phyloP scores from a whole-genome alignment of 2,113 vertebrate species.

The Pteropus alecto region DNA sequence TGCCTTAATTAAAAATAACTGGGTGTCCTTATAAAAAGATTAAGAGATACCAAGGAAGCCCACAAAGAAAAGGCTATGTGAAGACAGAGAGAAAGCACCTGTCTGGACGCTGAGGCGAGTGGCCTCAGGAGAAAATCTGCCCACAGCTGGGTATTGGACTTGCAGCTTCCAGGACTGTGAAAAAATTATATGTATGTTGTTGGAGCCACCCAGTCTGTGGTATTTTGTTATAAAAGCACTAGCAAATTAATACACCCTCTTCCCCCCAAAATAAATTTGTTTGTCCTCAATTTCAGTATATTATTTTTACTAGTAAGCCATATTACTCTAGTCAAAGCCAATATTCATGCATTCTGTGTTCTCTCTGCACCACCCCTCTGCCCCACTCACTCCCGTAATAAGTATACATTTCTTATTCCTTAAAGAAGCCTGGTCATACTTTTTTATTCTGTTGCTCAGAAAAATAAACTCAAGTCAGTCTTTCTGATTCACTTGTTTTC shows the following conservation, averaged over 20 bases:
- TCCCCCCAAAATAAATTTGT: background rate
- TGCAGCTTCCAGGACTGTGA: background rate
- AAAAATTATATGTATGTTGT: background rate
- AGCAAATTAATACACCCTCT: background rate
- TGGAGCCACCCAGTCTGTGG: background rate
- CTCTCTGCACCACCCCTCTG: background rate
- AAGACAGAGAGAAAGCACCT: background rate
- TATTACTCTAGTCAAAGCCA: background rate
- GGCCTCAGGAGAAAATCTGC: background rate
- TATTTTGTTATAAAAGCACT: background rate
- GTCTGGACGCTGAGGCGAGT: background rate
- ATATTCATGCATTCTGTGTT: background rate
- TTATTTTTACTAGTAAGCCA: background rate
- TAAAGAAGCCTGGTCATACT: background rate
- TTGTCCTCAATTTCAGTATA: background rate
- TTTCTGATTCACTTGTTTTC: background rate
- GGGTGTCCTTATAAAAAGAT: background rate
- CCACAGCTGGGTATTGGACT: background rate
- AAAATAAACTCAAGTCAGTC: background rate
- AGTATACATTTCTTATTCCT: background rate
- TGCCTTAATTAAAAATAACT: background rate
- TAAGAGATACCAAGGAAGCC: background rate
- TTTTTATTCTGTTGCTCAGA: background rate
- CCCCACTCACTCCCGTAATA: background rate
- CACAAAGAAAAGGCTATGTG: background rate